phyloP scores from a whole-genome alignment of 1,140 invertebrate species.

The Geopemphigus sp. region DNA sequence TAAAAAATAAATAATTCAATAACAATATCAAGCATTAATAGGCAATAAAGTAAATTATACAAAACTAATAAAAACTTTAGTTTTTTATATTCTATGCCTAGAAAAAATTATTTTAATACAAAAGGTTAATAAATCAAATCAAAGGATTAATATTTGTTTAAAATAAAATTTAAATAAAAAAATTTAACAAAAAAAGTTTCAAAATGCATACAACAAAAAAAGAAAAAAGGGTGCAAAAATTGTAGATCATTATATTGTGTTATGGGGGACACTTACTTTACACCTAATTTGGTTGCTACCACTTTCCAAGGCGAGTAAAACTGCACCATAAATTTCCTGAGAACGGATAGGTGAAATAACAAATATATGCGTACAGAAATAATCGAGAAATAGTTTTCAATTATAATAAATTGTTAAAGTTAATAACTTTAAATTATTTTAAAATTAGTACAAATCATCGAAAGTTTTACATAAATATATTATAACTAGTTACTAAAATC shows the following conservation, averaged over 20 bases:
- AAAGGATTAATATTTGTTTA: constrained; percentile 17
- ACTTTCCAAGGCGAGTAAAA: constrained; percentile 86
- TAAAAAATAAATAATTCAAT: no score
- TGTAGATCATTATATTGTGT: constrained; percentile 20
- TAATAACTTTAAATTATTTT: neutral
- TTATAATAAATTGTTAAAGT: neutral
- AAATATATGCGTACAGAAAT: constrained; percentile 27
- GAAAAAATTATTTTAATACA: no score
- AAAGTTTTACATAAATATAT: neutral
- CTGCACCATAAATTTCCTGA: constrained; percentile 56
- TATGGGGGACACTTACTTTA: constrained; percentile 74
- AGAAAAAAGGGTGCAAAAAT: constrained; percentile 18
- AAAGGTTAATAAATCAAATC: neutral
- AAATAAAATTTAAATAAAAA: constrained; percentile 27
- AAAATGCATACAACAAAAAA: constrained; percentile 32
- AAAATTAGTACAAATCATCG: neutral
- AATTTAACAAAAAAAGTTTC: constrained; percentile 33
- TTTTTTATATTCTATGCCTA: no score
- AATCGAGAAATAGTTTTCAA: constrained; percentile 10
- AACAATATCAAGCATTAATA: no score
- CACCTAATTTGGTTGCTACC: constrained; percentile 86
- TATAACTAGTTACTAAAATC: neutral
- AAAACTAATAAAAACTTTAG: no score
- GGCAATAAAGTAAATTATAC: no score
- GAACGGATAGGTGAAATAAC: constrained; percentile 32